Evolutionary conservation across 2,113 vertebrate species (phyloP).

Genomic region (Myrmophylax atrothorax): DNA sequence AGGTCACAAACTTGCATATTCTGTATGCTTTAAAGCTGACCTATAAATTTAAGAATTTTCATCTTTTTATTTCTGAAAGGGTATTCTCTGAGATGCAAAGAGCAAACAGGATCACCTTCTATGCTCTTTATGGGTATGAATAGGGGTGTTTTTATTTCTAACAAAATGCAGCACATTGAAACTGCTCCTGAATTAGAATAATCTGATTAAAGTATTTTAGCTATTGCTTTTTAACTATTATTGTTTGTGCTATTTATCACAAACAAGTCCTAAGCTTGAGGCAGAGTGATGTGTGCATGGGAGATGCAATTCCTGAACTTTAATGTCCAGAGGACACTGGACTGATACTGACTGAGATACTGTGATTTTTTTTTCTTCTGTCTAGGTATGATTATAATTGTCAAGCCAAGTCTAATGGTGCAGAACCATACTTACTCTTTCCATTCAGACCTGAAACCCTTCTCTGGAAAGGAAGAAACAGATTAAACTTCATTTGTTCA

Average conservation of each 20-base stretch:
- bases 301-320: not conserved
- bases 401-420: not conserved
- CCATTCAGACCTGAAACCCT: not conserved
- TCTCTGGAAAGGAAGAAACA: not conserved
- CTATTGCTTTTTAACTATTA: not conserved
- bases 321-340: not conserved
- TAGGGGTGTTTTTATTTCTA: not conserved
- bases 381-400: not conserved
- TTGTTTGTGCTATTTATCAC: not conserved
- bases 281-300: not conserved
- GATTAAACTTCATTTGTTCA: not conserved
- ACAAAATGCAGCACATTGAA: not conserved
- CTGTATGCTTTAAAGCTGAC: not conserved
- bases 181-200: not conserved
- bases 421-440: not conserved
- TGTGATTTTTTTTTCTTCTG: not conserved
- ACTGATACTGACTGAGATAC: not conserved
- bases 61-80: not conserved
- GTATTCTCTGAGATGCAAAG: not conserved
- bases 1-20: not conserved
- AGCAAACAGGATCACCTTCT: not conserved
- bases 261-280: not conserved
- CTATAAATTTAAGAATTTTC: not conserved
- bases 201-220: not conserved
- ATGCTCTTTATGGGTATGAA: not conserved